phyloP scores from a whole-genome alignment of 1,140 invertebrate genomes.

The Brachionus asplanchnoidis region DNA sequence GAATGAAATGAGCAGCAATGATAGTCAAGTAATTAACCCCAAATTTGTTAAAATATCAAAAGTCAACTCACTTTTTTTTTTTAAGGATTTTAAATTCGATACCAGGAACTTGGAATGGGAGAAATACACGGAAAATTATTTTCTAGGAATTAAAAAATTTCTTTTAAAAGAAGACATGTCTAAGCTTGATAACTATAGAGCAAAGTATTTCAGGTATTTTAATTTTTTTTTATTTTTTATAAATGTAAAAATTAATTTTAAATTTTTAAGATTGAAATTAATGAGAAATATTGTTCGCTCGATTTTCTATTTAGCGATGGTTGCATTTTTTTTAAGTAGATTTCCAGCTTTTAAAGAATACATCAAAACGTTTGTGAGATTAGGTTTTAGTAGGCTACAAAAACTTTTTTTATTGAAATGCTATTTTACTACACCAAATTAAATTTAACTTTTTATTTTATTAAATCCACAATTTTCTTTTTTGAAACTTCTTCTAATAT shows the following conservation, averaged over 20 bases:
- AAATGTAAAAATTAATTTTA: background rate
- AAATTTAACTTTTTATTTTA: too few relatives aligned
- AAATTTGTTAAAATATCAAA: background rate
- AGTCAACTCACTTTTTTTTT: background rate
- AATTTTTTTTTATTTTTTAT: background rate
- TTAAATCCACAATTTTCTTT: too few relatives aligned
- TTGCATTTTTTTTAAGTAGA: background rate
- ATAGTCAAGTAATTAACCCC: constrained; percentile 57
- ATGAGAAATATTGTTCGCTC: background rate
- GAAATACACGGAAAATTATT: constrained; percentile 52
- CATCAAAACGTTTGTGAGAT: background rate
- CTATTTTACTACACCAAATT: background rate
- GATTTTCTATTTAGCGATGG: background rate
- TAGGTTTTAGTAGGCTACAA: background rate
- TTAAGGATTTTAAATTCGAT: constrained; percentile 49
- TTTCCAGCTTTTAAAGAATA: background rate
- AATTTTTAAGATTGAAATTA: background rate
- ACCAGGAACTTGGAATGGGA: constrained; percentile 51
- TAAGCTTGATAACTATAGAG: constrained; percentile 36
- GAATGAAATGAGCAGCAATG: constrained; percentile 60
- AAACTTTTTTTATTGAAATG: background rate
- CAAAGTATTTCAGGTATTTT: background rate
- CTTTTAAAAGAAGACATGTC: constrained; percentile 52
- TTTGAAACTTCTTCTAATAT: background rate
- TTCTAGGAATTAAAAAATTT: constrained; percentile 51